phyloP scores from a whole-genome alignment of 2,797 vertebrate species.

The Danio kyathit region DNA sequence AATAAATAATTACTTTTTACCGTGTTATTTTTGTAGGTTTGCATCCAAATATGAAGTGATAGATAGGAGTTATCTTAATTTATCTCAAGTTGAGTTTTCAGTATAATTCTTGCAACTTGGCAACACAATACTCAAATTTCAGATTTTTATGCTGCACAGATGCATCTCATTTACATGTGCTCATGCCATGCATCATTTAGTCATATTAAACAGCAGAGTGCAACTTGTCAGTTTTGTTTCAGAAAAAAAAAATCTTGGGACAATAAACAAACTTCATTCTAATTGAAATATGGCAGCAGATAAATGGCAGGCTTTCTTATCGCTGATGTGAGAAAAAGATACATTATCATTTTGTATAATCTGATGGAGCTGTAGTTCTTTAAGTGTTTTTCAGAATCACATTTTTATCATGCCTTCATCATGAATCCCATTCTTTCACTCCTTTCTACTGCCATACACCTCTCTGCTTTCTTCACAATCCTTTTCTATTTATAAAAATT shows the following conservation, averaged over 20 bases:
- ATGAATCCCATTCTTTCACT: conserved; percentile 10
- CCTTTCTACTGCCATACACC: not conserved
- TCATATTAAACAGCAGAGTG: not conserved
- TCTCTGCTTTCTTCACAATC: not conserved
- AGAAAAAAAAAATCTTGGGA: no score
- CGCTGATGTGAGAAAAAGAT: not conserved
- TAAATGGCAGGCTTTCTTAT: not conserved
- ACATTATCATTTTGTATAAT: conserved; percentile 12
- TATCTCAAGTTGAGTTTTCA: not conserved
- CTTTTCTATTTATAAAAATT: not conserved
- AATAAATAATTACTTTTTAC: not conserved
- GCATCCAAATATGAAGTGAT: not conserved
- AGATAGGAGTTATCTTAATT: not conserved
- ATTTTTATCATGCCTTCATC: conserved; percentile 6
- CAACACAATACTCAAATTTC: not conserved
- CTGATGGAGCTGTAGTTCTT: conserved; percentile 15
- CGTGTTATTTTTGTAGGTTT: not conserved
- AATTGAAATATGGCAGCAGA: conserved; percentile 22
- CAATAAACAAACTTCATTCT: conserved; percentile 22
- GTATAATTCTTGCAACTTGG: not conserved
- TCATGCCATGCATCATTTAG: not conserved
- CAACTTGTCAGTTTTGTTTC: not conserved
- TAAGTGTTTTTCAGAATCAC: not conserved
- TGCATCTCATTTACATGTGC: not conserved
- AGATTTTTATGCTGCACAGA: not conserved